These are phyloP conservation scores for Pipra filicauda DNA, from an alignment of 2,113 vertebrate genomes.

Conservation along the genomic window DNA sequence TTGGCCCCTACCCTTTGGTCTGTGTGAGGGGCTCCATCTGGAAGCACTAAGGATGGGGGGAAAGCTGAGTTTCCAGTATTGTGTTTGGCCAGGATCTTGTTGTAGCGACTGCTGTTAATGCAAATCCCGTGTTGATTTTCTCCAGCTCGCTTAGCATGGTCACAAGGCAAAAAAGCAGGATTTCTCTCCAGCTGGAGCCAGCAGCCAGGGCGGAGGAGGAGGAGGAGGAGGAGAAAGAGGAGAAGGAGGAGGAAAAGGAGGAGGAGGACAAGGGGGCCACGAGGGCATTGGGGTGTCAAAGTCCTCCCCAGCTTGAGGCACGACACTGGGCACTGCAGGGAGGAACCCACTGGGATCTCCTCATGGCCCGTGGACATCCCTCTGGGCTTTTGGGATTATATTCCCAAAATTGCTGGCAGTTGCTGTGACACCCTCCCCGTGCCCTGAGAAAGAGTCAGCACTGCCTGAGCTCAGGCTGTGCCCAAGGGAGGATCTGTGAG, in stretches of 20 bases:
- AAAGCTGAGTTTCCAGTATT: slow-evolving; percentile 25
- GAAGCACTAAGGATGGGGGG: slow-evolving; percentile 45
- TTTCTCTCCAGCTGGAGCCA: slow-evolving; percentile 1
- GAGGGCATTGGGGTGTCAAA: neutral
- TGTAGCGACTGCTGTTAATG: slow-evolving; percentile 62
- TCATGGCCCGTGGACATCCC: accelerated
- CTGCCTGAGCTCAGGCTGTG: neutral
- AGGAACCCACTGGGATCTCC: accelerated
- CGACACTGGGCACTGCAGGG: accelerated
- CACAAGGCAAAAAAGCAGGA: neutral
- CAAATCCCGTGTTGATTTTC: slow-evolving; percentile 42
- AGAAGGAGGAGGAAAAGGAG: neutral
- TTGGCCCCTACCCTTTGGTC: neutral
- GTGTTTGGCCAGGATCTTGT: slow-evolving; percentile 38
- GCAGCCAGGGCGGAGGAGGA: neutral
- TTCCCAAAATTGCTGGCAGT: too few species aligned
- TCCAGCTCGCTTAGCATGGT: neutral
- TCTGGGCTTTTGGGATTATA: neutral
- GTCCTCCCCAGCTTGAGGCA: accelerated
- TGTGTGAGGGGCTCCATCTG: slow-evolving; percentile 23
- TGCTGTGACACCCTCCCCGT: accelerated
- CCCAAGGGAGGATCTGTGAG: neutral
- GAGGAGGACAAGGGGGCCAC: accelerated
- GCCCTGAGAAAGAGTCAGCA: accelerated
- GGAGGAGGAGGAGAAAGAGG: neutral